These are phyloP conservation scores for Coptodon bakossiorum DNA, from an alignment of 2,113 vertebrate species.

Conservation along the genomic window DNA sequence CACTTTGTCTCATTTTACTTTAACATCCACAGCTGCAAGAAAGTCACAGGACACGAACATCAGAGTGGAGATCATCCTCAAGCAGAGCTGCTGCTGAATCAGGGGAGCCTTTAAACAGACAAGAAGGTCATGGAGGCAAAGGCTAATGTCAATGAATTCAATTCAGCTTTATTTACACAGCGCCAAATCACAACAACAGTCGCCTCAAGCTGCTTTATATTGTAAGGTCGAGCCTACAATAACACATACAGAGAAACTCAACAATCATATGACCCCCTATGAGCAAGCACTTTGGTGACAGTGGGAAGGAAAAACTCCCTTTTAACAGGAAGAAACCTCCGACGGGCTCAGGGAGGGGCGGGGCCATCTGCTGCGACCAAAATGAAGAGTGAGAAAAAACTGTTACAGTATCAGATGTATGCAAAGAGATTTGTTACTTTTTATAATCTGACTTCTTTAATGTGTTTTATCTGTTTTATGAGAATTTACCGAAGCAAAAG, in stretches of 20 bases:
- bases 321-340: too few relatives aligned
- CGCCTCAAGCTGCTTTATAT: accelerated
- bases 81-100: accelerated
- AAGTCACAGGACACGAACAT: accelerated
- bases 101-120: accelerated
- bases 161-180: neutral
- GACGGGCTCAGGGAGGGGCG: too few relatives aligned
- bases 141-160: neutral
- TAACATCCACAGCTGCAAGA: neutral
- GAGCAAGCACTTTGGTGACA: too few relatives aligned
- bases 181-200: neutral
- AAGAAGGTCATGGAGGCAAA: neutral
- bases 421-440: neutral
- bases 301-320: too few relatives aligned
- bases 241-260: too few relatives aligned
- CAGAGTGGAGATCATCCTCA: neutral
- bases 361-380: too few relatives aligned
- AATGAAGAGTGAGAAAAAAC: neutral
- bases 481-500: neutral
- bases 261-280: too few relatives aligned
- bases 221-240: accelerated
- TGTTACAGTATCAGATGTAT: neutral
- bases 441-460: neutral
- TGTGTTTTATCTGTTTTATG: neutral
- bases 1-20: neutral